phyloP scores from a whole-genome alignment of 2,113 vertebrate species.

The Ploceus nigricollis region DNA sequence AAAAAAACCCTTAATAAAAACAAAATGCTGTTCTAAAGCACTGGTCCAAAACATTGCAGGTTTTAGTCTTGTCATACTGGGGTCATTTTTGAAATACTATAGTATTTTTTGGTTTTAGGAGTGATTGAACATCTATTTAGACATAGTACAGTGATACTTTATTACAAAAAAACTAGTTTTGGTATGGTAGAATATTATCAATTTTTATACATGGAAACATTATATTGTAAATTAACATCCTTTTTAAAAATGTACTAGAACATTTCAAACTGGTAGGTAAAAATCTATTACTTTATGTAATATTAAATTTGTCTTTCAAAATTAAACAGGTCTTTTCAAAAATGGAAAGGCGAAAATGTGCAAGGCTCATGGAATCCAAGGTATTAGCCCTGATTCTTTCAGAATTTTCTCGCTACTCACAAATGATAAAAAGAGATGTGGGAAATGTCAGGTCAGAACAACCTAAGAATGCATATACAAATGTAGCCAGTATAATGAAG shows the following conservation, averaged over 20 bases:
- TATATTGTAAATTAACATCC: not conserved
- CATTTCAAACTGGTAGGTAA: not conserved
- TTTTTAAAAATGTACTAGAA: not conserved
- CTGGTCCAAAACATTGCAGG: not conserved
- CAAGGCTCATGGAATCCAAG: not conserved
- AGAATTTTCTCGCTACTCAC: not conserved
- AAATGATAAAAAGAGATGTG: not conserved
- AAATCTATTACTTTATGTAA: not conserved
- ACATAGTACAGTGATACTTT: not conserved
- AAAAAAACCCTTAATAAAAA: not conserved
- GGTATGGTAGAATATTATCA: not conserved
- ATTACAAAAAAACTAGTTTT: not conserved
- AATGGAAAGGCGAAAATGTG: not conserved
- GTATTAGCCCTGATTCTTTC: not conserved
- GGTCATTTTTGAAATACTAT: not conserved
- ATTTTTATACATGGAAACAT: not conserved
- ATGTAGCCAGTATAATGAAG: not conserved
- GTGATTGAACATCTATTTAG: not conserved
- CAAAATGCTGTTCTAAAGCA: not conserved
- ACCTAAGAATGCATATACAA: not conserved
- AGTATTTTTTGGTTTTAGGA: not conserved
- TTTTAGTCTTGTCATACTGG: not conserved
- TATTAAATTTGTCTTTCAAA: not conserved
- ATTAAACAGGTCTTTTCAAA: not conserved
- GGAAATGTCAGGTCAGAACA: not conserved